phyloP scores from a whole-genome alignment of 2,888 invertebrate species.

The Tipula vernalis region DNA sequence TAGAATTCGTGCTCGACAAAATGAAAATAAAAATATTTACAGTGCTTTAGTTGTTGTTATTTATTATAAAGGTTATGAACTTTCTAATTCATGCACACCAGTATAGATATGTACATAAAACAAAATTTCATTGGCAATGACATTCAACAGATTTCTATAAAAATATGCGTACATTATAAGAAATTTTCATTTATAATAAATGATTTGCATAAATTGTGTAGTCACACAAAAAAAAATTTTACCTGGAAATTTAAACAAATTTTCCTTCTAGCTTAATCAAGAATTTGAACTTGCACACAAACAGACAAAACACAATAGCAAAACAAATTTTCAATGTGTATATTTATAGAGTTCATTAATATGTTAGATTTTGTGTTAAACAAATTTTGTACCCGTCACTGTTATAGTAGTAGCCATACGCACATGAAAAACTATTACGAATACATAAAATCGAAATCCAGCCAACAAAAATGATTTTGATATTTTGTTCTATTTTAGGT shows the following conservation, averaged over 20 bases:
- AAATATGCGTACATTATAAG: neutral
- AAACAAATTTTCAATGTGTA: too few species aligned
- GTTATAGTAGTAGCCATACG: neutral
- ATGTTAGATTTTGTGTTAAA: neutral
- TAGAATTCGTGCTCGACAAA: neutral
- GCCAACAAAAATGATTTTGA: neutral
- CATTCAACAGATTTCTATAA: neutral
- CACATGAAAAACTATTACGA: neutral
- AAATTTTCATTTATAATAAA: neutral
- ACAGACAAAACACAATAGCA: too few species aligned
- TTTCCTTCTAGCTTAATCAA: neutral
- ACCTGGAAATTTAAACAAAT: neutral
- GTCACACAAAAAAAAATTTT: neutral
- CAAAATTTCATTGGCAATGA: neutral
- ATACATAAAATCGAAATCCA: neutral
- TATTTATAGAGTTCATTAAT: neutral
- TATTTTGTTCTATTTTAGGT: slow-evolving; percentile 4
- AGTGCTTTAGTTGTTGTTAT: neutral
- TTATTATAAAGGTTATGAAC: neutral
- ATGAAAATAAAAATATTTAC: neutral
- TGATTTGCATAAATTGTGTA: neutral
- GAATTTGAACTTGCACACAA: neutral
- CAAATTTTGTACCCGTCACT: neutral
- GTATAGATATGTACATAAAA: neutral
- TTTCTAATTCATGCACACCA: neutral